A percentile compares a stretch with the other conserved stretches of the same genome.
Evolutionary conservation across 1,140 invertebrate species (phyloP).

Genomic region (Sycobia sp.): DNA sequence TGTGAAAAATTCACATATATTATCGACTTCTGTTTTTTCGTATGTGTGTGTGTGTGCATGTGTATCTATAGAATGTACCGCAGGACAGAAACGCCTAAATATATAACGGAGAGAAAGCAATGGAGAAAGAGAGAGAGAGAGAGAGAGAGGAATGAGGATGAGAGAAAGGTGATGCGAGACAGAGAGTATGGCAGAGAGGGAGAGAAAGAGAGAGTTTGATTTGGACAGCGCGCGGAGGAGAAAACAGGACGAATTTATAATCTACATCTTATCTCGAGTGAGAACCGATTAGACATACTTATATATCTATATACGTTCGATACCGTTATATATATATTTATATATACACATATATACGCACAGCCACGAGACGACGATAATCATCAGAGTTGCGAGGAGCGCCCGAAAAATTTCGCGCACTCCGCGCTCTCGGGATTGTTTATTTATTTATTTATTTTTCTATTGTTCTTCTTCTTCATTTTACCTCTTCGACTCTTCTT

Average conservation of each 20-base stretch:
- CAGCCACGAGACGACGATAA: too few relatives aligned
- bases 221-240: slow-evolving; percentile 32
- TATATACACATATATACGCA: neutral
- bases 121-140: slow-evolving; percentile 32
- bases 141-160: neutral
- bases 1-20: too few relatives aligned
- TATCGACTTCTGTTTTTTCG: too few relatives aligned
- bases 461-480: too few relatives aligned
- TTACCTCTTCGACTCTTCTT: too few relatives aligned
- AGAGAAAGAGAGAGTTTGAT: slow-evolving; percentile 25
- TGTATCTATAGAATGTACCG: too few relatives aligned
- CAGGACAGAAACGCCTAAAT: too few relatives aligned
- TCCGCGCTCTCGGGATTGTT: too few relatives aligned
- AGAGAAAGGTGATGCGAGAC: slow-evolving; percentile 5
- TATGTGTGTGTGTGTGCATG: neutral
- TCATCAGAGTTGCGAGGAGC: too few relatives aligned
- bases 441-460: too few relatives aligned
- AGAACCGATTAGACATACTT: slow-evolving; percentile 2
- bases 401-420: too few relatives aligned
- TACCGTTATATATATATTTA: neutral
- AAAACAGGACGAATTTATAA: slow-evolving; percentile 24
- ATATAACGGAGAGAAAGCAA: slow-evolving; percentile 19
- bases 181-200: slow-evolving; percentile 10
- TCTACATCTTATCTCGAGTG: slow-evolving; percentile 15
- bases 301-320: neutral